Conservation (phyloP, 2,888 invertebrate genomes). For the Noctua janthe region DNA sequence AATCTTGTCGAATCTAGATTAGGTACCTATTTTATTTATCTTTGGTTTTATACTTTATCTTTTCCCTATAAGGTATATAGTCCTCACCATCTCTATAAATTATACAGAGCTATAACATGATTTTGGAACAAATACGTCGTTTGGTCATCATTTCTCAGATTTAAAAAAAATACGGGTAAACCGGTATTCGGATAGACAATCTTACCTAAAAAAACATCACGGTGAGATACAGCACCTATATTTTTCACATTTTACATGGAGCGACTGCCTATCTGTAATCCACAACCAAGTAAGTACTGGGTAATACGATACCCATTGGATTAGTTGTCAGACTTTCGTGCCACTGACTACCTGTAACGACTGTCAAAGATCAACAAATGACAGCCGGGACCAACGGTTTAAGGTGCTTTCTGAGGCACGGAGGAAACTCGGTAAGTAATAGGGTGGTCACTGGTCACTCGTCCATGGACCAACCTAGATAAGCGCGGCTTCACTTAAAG, state of each 20-base stretch:
- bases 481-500: neutral
- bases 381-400: neutral
- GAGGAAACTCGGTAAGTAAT: neutral
- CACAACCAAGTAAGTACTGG: neutral
- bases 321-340: neutral
- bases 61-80: neutral
- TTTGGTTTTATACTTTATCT: neutral
- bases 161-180: neutral
- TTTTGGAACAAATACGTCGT: neutral
- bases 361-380: neutral
- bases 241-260: neutral
- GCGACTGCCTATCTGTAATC: neutral
- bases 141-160: neutral
- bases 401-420: neutral
- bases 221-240: neutral
- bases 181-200: neutral
- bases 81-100: neutral
- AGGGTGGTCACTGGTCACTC: neutral
- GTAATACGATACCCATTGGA: neutral
- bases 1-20: neutral
- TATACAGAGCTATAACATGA: neutral
- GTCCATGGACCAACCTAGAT: neutral
- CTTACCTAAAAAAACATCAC: neutral
- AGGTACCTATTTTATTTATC: neutral
- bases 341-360: neutral